Conservation (phyloP, 1,140 invertebrate genomes). For the Atopsyche davidsoni region DNA sequence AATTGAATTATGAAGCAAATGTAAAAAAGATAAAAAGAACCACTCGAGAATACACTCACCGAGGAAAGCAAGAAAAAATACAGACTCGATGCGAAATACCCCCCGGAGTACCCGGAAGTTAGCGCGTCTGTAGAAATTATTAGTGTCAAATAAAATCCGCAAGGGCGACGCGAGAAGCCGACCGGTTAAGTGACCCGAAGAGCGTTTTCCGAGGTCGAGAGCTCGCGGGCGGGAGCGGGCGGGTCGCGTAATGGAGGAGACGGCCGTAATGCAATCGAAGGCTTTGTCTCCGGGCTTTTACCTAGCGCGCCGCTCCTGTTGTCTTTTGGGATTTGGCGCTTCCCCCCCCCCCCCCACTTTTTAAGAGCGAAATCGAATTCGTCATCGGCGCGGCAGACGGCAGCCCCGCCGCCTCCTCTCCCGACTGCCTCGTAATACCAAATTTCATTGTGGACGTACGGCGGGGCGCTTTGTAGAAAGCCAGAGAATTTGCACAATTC, state of each 20-base stretch:
- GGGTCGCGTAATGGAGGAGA: conserved; percentile 10
- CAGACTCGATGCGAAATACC: too few species aligned
- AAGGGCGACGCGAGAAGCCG: background rate
- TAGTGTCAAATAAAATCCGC: conserved; percentile 3
- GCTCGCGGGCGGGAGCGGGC: background rate
- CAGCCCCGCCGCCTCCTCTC: conserved; percentile 3
- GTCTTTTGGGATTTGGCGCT: conserved; percentile 30
- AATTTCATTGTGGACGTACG: conserved; percentile 3
- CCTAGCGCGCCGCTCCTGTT: conserved; percentile 15
- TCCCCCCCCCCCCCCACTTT: conserved; percentile 24
- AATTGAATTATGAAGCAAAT: too few species aligned
- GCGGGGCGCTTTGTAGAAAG: too few species aligned
- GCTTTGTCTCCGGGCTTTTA: conserved; percentile 27
- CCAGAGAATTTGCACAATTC: too few species aligned
- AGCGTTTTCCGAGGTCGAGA: background rate
- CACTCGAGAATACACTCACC: too few species aligned
- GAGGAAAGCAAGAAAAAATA: too few species aligned
- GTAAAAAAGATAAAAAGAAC: too few species aligned
- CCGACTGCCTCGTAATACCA: conserved; percentile 10
- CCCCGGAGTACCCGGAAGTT: too few species aligned
- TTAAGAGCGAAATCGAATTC: conserved; percentile 30
- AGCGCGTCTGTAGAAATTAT: background rate
- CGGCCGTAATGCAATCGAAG: conserved; percentile 27
- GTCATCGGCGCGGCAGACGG: conserved; percentile 18
- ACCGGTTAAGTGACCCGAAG: background rate